These are phyloP conservation scores for Myotis lucifugus DNA, from an alignment of 2,113 vertebrate species.

Conservation along the genomic window DNA sequence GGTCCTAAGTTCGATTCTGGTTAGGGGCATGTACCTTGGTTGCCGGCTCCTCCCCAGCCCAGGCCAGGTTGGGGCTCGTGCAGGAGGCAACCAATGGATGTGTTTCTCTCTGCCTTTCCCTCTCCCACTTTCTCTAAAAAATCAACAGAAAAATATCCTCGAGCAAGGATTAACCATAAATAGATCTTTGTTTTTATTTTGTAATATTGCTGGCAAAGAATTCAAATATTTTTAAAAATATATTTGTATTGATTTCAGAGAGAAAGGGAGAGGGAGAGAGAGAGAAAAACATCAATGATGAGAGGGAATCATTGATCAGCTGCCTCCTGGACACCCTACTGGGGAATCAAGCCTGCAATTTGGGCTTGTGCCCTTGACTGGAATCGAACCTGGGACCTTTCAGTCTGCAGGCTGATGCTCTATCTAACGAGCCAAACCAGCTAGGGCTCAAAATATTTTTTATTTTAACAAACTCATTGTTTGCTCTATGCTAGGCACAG, in stretches of 20 bases:
- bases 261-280: background rate
- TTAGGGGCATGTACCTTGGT: too few relatives aligned
- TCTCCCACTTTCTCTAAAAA: too few relatives aligned
- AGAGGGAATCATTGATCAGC: background rate
- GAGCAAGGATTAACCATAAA: background rate
- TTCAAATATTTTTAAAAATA: background rate
- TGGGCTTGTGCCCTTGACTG: background rate
- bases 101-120: too few relatives aligned
- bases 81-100: too few relatives aligned
- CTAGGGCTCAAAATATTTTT: background rate
- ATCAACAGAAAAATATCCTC: too few relatives aligned
- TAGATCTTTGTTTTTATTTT: slow-evolving; percentile 17
- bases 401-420: background rate
- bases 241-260: background rate
- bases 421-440: background rate
- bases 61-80: too few relatives aligned
- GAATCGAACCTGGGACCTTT: background rate
- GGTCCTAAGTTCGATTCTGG: too few relatives aligned
- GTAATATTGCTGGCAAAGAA: background rate
- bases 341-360: too few relatives aligned
- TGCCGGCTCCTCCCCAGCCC: too few relatives aligned
- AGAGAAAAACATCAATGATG: background rate
- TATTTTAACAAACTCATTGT: background rate
- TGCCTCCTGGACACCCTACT: background rate
- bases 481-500: background rate